phyloP scores from a whole-genome alignment of 2,797 vertebrate genomes.

The Hydrophis major region DNA sequence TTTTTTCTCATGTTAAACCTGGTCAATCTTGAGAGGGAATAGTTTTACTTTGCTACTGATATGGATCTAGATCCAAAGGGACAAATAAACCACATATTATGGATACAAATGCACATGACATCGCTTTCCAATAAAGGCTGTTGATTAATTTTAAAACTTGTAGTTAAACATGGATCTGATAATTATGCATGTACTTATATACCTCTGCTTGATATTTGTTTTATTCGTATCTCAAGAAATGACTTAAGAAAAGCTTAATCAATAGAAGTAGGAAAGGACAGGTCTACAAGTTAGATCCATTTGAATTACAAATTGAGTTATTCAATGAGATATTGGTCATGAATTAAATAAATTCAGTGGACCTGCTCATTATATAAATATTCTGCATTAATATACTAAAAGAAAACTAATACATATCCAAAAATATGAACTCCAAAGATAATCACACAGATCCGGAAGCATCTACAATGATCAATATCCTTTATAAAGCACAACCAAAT shows the following conservation, averaged over 20 bases:
- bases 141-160: background rate
- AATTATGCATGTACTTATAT: background rate
- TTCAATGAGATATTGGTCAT: background rate
- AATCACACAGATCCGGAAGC: background rate
- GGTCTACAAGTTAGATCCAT: background rate
- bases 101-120: background rate
- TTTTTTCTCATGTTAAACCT: conserved; percentile 22
- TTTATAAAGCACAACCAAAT: background rate
- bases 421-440: background rate
- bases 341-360: background rate
- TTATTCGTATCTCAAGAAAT: background rate
- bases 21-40: conserved; percentile 37
- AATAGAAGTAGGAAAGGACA: background rate
- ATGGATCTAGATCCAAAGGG: background rate
- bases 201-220: background rate
- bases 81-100: too few relatives aligned
- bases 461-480: background rate
- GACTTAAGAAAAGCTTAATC: background rate
- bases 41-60: background rate
- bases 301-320: background rate
- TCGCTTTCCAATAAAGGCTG: background rate
- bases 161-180: background rate
- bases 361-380: background rate
- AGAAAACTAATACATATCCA: background rate
- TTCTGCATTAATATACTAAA: background rate